A percentile compares a stretch with the other conserved stretches of the same genome.
Conservation (phyloP, 1,140 invertebrate genomes). For the Drosophila tsacasi region DNA sequence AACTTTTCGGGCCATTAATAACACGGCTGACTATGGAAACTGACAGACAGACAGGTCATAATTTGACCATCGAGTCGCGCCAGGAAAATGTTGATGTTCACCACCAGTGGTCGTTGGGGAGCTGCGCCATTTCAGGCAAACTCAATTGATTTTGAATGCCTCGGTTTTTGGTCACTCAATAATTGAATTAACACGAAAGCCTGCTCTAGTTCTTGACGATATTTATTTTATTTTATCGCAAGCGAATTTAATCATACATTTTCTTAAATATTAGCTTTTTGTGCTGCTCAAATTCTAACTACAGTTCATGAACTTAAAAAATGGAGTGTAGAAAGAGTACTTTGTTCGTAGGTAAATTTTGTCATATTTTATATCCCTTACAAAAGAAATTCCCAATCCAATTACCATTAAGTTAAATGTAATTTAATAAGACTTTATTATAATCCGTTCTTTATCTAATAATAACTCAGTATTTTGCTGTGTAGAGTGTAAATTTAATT, state of each 20-base stretch:
- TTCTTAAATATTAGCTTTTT: neutral
- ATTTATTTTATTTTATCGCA: neutral
- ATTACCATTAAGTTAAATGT: neutral
- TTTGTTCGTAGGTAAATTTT: neutral
- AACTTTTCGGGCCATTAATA: constrained; percentile 55
- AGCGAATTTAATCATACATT: too few species aligned
- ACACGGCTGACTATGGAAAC: constrained; percentile 42
- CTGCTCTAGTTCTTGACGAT: too few species aligned
- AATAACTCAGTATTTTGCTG: neutral
- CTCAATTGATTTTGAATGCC: constrained; percentile 30
- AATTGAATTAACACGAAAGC: neutral
- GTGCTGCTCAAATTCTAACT: neutral
- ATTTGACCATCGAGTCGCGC: constrained; percentile 35
- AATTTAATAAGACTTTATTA: neutral
- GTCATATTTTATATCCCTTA: neutral
- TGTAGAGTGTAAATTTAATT: neutral
- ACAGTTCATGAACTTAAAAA: neutral
- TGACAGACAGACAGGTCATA: constrained; percentile 66
- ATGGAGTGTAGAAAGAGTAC: too few species aligned
- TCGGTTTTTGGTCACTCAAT: constrained; percentile 6
- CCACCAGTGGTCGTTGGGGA: neutral
- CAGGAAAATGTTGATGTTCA: neutral
- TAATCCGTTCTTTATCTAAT: neutral
- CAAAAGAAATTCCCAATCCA: neutral
- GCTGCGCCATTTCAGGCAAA: constrained; percentile 2